These are phyloP conservation scores for Amblyraja radiata DNA, from an alignment of 2,797 vertebrate genomes.

Conservation along the genomic window DNA sequence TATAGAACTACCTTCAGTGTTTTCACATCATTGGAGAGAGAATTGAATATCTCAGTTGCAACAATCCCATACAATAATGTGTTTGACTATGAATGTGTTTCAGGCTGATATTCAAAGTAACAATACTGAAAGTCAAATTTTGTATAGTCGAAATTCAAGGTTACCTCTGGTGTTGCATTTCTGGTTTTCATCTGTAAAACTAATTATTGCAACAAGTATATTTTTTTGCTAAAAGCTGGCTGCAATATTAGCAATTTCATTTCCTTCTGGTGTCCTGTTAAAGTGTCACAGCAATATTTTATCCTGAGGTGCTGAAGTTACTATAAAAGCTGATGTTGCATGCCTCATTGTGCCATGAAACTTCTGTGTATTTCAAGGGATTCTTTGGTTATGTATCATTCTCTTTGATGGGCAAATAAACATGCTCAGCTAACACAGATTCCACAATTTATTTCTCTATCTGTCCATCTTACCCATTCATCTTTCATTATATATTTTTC, in stretches of 20 bases:
- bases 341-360: background rate
- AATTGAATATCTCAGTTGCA: background rate
- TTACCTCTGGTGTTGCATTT: background rate
- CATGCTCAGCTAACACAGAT: background rate
- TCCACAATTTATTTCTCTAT: background rate
- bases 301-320: no score
- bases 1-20: background rate
- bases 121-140: background rate
- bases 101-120: background rate
- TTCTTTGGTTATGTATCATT: background rate
- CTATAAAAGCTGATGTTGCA: no score
- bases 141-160: background rate
- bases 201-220: background rate
- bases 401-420: background rate
- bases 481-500: background rate
- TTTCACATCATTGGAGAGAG: background rate
- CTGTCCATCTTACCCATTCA: background rate
- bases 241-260: background rate
- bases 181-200: background rate
- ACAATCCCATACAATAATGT: background rate
- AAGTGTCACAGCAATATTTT: background rate
- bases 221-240: background rate
- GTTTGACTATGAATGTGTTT: background rate
- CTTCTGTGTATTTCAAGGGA: background rate
- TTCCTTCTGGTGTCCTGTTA: background rate